Evolutionary conservation across 2,888 invertebrate genomes (phyloP), one percentile per base, ranked within the genome.

Genomic region (Eristalis tenax): DNA sequence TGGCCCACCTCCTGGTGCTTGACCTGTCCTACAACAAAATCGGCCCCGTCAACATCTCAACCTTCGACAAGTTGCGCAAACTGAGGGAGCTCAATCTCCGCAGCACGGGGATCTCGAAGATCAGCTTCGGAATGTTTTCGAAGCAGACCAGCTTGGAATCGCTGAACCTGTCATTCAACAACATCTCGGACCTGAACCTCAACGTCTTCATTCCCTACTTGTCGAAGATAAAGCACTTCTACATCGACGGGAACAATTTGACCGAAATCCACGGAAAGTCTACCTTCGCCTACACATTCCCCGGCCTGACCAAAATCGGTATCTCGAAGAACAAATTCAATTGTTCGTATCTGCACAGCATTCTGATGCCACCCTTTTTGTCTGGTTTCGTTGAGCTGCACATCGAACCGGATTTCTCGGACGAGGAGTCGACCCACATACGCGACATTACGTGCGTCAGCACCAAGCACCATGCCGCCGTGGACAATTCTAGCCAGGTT

Each of bases 111-210:
- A 90, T 93, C 3, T 89, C 83, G 0, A 88, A 89, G 13, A 89
- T 93, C 1, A 90, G 91, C 11, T 93, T 92, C 63, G 93, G 93
- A 56, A 93, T 93, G 91, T 92, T 93, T 89, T 91, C 93, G 18
- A 92, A 92, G 81, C 92, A 93, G 35, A 90, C 90, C 2, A 90
- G 92, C 61, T 90, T 94, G 8, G 93, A 94, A 66, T 92, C 92
- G 43, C 90, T 94, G 22, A 94, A 94, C 83, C 90, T 94, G 59
- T 94, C 94, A 0, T 94, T 93, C 84, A 94, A 94, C 89, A 94
- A 94, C 89, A 90, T 94, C 15, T 93, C 93, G 1, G 91, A 92
- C 70, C 90, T 94, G 35, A 92, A 93, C 89, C 76, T 93, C 84
- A 92, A 93, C 61, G 89, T 93, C 4, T 93, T 93, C 87, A 91